Percentiles rank a stretch among this genome's conserved stretches.
Evolutionary conservation across 2,797 vertebrate genomes (phyloP).

Genomic region (Neopelma chrysocephalum): DNA sequence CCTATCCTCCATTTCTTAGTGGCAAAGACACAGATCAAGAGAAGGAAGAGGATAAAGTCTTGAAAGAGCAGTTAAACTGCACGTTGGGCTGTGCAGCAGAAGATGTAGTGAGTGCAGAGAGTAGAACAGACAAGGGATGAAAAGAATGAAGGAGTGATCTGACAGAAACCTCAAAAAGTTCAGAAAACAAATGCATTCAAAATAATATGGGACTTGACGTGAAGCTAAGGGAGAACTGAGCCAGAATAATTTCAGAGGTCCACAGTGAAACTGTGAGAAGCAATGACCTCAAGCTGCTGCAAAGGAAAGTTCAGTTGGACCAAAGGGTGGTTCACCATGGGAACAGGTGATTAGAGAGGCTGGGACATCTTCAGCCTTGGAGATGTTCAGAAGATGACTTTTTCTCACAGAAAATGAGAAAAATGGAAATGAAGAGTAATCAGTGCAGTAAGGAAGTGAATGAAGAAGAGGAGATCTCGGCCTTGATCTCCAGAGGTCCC

Average conservation of each 20-base stretch:
- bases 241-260: neutral
- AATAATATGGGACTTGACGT: neutral
- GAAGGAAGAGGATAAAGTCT: neutral
- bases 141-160: neutral
- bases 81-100: neutral
- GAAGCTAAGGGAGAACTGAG: neutral
- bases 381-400: neutral
- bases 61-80: neutral
- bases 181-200: neutral
- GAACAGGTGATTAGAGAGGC: neutral
- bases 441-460: rapidly evolving
- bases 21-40: neutral
- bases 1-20: neutral
- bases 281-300: neutral
- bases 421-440: neutral
- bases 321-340: neutral
- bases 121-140: neutral
- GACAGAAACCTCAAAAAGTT: neutral
- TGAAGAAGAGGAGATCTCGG: neutral
- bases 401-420: neutral
- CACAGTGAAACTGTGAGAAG: neutral
- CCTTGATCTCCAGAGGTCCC: neutral
- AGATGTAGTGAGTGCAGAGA: neutral
- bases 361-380: neutral
- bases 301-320: neutral